Evolutionary conservation across 2,113 vertebrate genomes (phyloP), one percentile per base, ranked within the genome.

Genomic region (Brachyistius frenatus): DNA sequence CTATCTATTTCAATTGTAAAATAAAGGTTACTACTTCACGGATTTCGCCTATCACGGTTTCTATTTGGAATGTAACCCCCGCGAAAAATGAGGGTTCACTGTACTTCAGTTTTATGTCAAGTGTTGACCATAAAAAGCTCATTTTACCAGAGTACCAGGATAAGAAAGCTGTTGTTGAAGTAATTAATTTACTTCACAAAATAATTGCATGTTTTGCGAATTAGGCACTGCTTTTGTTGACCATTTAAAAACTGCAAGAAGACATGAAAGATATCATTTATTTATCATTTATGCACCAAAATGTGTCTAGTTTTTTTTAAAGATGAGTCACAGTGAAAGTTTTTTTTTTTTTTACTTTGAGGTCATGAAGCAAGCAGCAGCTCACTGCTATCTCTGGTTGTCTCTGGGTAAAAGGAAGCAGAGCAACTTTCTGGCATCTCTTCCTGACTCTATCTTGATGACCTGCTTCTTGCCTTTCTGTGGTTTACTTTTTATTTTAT

Each of bases 361-460:
- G 4, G 9, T 37, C 13, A 14, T 46, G 23, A 50, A 57, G n/a
- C 2, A 47, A 33, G 35, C 47, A 46, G 54, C 61, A 56, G 7
- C n/a, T 14, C 6, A 53, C 39, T 47, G 16, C 62, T 85, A 73
- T 89, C 52, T 75, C 30, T 61, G 8, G 2, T 14, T 56, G 35
- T 46, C 53, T 84, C 47, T 53, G 53, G 80, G 71, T 15, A 78
- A 85, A 74, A 13, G 71, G 75, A 82, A 80, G 58, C 41, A 7
- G 33, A 62, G 55, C 16, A 39, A 5, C 13, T 61, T 84, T 85
- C 47, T 81, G 68, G 11, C 64, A 50, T 80, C 9, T 41, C 36
- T 73, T 54, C 76, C 64, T 68, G 54, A 33, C 55, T 54, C 6
- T 58, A 30, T 52, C 64, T 84, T 30, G 8, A 31, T 84, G 73